Evolutionary conservation across 2,113 vertebrate genomes (phyloP).

Genomic region (Leucopternis melanops): DNA sequence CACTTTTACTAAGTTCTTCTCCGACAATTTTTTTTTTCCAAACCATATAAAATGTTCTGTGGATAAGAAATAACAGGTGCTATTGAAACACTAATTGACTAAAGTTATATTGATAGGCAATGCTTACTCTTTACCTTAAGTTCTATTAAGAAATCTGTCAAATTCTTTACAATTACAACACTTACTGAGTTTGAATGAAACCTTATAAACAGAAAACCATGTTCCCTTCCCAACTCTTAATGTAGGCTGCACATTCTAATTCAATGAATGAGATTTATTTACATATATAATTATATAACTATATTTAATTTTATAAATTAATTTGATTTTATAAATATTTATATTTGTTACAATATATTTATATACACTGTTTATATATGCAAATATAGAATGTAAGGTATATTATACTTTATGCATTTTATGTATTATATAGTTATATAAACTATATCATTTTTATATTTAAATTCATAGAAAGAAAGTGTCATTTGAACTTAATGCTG

Average conservation of each 20-base stretch:
- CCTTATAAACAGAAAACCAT: neutral
- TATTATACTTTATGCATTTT: neutral
- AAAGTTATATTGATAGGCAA: neutral
- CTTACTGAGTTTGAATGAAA: neutral
- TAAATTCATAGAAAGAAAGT: neutral
- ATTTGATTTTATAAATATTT: constrained; percentile 45
- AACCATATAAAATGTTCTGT: neutral
- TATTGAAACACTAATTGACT: neutral
- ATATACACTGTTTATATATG: neutral
- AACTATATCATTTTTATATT: neutral
- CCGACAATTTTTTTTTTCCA: neutral
- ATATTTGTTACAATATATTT: neutral
- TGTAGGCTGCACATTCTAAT: constrained; percentile 2
- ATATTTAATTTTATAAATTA: constrained; percentile 25
- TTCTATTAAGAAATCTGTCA: neutral
- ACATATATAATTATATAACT: constrained; percentile 37
- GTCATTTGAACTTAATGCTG: neutral
- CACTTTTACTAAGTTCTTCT: neutral
- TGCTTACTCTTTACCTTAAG: neutral
- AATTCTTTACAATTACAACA: neutral
- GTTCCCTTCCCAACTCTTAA: neutral
- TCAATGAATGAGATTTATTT: constrained; percentile 32
- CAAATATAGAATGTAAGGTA: neutral
- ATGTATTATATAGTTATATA: neutral
- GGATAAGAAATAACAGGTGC: neutral